A percentile compares a stretch with the other conserved stretches of the same genome.
phyloP scores from a whole-genome alignment of 2,888 invertebrate genomes.

The Lordiphosa fenestrarum region DNA sequence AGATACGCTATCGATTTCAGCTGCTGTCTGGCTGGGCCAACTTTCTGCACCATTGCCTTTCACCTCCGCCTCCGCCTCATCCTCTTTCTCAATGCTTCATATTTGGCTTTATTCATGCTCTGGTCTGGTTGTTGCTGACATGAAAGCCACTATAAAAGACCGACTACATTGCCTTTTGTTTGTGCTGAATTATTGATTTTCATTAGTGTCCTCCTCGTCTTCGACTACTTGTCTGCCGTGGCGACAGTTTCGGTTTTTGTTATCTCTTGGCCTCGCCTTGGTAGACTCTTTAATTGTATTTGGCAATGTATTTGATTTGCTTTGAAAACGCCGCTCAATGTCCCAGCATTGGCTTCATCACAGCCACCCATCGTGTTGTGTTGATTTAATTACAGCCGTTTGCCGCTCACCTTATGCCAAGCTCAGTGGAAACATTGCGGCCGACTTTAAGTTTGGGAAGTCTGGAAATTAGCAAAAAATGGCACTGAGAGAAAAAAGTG shows the following conservation, averaged over 20 bases:
- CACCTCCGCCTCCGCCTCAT: slow-evolving; percentile 1
- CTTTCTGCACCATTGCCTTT: slow-evolving; percentile 56
- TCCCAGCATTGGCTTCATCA: neutral
- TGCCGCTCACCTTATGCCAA: slow-evolving; percentile 4
- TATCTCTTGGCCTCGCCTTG: neutral
- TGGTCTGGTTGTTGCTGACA: slow-evolving; percentile 18
- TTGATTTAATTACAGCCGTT: slow-evolving; percentile 41
- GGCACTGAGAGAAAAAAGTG: neutral
- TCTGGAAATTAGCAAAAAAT: slow-evolving; percentile 25
- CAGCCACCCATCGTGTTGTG: slow-evolving; percentile 14
- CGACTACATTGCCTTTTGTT: slow-evolving; percentile 40
- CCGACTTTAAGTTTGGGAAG: slow-evolving; percentile 21
- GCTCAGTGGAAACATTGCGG: slow-evolving; percentile 29
- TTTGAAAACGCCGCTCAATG: slow-evolving; percentile 31
- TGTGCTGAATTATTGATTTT: slow-evolving; percentile 69
- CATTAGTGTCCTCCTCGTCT: slow-evolving; percentile 55
- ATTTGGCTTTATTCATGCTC: slow-evolving; percentile 23
- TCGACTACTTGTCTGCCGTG: slow-evolving; percentile 44
- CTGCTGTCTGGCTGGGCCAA: slow-evolving; percentile 37
- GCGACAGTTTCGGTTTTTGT: slow-evolving; percentile 47
- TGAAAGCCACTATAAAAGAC: slow-evolving; percentile 54
- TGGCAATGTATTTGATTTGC: slow-evolving; percentile 37
- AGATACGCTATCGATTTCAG: slow-evolving; percentile 58
- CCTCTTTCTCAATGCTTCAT: neutral
- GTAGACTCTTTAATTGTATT: neutral